Evolutionary conservation across 1,140 invertebrate genomes (phyloP), one percentile per base, ranked within the genome.

Genomic region (Nasonia vitripennis): DNA sequence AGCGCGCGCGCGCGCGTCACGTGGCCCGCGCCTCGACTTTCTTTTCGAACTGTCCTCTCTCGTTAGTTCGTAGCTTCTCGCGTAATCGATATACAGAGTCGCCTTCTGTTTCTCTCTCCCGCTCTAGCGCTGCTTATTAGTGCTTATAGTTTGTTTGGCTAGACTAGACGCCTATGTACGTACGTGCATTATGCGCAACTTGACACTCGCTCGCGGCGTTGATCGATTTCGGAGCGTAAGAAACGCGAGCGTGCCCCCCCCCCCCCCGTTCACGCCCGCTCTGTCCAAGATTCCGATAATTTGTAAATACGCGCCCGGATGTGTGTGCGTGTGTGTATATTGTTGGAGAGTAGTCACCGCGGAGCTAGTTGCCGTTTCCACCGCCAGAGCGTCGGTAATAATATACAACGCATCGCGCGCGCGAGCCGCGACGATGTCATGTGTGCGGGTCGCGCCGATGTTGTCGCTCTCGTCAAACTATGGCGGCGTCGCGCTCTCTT

Each of bases 11-110:
- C 41, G 45, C 27, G 77, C 45, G 51, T 85, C 84, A 85, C 84
- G 84, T 85, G 84, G 84, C 80, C 41, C 14, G 62, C 3, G 81
- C 77, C 81, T 83, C 68, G 68, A 71, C 68, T 20, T 71, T 71
- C 68, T 23, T 85, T 87, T 77, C 80, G 83, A 81, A 83, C 68
- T 71, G 68, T 86, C 62, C 86, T 85, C 81, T 81, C 86, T 74
- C 71, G n/a, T 77, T 62, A 0, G 55, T n/a, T 62, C 17, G 17
- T 4, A 62, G 55, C 55, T n/a, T 62, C 55, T 62, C 34, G 73
- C 68, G 27, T 34, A 51, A 78, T 34, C 34, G 78, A 79, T 75
- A 83, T 34, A 83, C 7, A 55, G 23, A 78, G 75, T 17, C n/a
- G 45, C 45, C 82, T 62, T 62, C 55, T 62, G 6, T 20, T 17